Conservation (phyloP, 2,113 vertebrate species). For the Brachypteracias leptosomus region DNA sequence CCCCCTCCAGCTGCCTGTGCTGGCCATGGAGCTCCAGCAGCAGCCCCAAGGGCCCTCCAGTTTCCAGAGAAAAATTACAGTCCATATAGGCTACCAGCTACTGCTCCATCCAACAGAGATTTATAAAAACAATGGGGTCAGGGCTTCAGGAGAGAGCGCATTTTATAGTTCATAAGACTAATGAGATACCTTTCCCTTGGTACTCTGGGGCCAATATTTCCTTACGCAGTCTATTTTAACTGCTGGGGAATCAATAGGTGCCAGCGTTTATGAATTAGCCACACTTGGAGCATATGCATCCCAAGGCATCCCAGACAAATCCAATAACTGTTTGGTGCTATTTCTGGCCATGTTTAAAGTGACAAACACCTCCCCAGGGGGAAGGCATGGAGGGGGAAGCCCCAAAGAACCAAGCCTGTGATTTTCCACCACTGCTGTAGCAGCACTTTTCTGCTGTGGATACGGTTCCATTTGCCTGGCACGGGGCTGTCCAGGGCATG, state of each 20-base stretch:
- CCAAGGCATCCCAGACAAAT: constrained; percentile 22
- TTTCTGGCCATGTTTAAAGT: neutral
- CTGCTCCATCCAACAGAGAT: constrained; percentile 71
- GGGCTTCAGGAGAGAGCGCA: constrained; percentile 33
- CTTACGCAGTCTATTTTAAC: neutral
- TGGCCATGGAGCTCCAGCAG: neutral
- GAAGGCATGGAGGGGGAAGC: neutral
- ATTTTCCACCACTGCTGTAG: neutral
- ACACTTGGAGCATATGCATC: neutral
- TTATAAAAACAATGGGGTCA: constrained; percentile 74
- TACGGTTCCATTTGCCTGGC: neutral
- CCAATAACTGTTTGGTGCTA: neutral
- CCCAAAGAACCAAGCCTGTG: neutral
- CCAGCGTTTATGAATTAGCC: constrained; percentile 41
- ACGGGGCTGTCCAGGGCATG: rapidly evolving
- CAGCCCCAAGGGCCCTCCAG: constrained; percentile 11
- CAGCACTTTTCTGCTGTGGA: neutral
- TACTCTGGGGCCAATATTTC: neutral
- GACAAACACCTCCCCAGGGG: neutral
- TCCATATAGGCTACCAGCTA: constrained; percentile 72
- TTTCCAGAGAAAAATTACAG: constrained; percentile 70
- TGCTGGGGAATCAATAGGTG: constrained; percentile 29
- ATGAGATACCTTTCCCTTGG: constrained; percentile 61
- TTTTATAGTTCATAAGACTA: constrained; percentile 69
- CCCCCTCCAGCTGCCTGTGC: neutral